Evolutionary conservation across 2,113 vertebrate genomes (phyloP).

Genomic region (Hypomesus transpacificus): DNA sequence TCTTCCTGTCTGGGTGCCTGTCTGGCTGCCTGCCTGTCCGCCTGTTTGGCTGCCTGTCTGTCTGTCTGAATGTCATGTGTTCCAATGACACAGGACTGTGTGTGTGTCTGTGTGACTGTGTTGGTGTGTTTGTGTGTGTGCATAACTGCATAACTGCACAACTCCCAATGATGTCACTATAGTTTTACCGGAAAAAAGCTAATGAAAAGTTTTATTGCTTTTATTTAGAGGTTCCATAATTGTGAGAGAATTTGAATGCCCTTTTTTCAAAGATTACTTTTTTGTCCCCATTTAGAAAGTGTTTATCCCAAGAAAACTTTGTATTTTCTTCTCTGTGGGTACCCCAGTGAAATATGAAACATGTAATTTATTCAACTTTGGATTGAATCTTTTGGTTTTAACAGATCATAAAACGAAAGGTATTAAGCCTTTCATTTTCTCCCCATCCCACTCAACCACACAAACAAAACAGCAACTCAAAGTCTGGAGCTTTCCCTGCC

Average conservation of each 20-base stretch:
- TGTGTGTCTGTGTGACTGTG: no score
- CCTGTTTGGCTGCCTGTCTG: not conserved
- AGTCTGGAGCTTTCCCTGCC: not conserved
- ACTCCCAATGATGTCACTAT: constrained; percentile 39
- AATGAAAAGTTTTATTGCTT: constrained; percentile 26
- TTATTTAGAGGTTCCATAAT: constrained; percentile 38
- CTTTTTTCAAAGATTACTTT: constrained; percentile 6
- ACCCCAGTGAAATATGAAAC: constrained; percentile 10
- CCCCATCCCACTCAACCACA: not conserved
- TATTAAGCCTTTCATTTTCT: constrained; percentile 3
- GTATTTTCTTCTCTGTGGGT: not conserved
- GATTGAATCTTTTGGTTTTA: constrained; percentile 24
- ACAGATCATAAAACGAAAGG: constrained; percentile 12
- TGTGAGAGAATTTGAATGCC: constrained; percentile 15
- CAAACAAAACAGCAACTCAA: constrained; percentile 30
- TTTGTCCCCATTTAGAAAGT: not conserved
- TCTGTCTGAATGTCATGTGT: not conserved
- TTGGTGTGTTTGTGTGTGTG: no score
- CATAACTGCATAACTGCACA: not conserved
- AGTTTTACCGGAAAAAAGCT: constrained; percentile 21
- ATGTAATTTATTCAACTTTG: not conserved
- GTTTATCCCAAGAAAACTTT: no score
- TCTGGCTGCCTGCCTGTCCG: not conserved
- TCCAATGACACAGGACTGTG: no score
- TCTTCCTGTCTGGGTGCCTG: no score